These are phyloP conservation scores for Phragmatobia fuliginosa DNA, from an alignment of 2,888 invertebrate genomes.

Conservation along the genomic window DNA sequence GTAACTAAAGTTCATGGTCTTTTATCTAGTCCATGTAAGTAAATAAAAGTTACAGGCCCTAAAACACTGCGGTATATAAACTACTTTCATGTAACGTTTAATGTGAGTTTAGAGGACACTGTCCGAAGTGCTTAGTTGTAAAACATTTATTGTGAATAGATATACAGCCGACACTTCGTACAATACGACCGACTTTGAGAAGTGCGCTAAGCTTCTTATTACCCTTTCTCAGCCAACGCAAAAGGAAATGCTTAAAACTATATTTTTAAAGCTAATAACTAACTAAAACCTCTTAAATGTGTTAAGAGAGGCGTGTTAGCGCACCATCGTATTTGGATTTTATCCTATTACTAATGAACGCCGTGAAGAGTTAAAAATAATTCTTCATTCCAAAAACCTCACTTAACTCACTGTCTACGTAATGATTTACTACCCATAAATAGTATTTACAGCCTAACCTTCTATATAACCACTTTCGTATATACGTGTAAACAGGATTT, in stretches of 20 bases:
- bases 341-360: constrained; percentile 23
- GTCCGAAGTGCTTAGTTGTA: constrained; percentile 18
- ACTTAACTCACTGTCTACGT: constrained; percentile 13
- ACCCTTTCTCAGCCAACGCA: constrained; percentile 51
- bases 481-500: constrained; percentile 35
- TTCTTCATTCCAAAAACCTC: constrained; percentile 18
- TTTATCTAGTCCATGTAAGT: constrained; percentile 23
- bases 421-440: constrained; percentile 39
- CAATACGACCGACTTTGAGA: constrained; percentile 51
- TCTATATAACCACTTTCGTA: constrained; percentile 29
- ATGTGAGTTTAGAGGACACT: constrained; percentile 28
- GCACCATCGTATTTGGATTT: constrained; percentile 23
- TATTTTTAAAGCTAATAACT: constrained; percentile 60
- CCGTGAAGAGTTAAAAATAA: constrained; percentile 28
- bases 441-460: constrained; percentile 18
- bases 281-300: constrained; percentile 46
- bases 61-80: constrained; percentile 20
- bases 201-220: constrained; percentile 56
- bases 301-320: constrained; percentile 18
- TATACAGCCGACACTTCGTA: constrained; percentile 44
- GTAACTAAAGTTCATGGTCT: constrained; percentile 18
- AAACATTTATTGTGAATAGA: constrained; percentile 28
- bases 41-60: constrained; percentile 27
- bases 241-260: constrained; percentile 56
- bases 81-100: constrained; percentile 25